phyloP scores from a whole-genome alignment of 53 echinoderm and acorn worm species.

The Mesocentrotus franciscanus region DNA sequence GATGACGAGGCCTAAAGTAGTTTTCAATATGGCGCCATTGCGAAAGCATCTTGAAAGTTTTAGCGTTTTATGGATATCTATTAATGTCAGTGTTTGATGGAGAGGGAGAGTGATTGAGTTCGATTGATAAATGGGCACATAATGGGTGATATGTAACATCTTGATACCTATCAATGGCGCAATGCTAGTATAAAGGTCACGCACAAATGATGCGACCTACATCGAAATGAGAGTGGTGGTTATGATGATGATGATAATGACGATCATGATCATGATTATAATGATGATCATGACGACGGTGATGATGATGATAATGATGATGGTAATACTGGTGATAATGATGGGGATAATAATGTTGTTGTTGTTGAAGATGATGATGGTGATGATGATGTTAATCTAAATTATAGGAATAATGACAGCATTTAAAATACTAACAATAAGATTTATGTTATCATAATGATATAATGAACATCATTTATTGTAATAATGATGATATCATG shows the following conservation, averaged over 20 bases:
- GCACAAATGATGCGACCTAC: too few relatives aligned
- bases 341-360: neutral
- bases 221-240: neutral
- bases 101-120: neutral
- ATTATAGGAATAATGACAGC: too few relatives aligned
- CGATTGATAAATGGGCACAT: neutral
- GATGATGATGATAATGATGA: neutral
- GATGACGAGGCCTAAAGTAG: neutral
- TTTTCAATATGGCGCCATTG: neutral
- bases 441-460: too few relatives aligned
- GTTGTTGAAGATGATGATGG: neutral
- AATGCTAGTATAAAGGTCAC: too few relatives aligned
- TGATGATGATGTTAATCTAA: neutral
- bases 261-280: neutral
- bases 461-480: too few relatives aligned
- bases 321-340: neutral
- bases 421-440: too few relatives aligned
- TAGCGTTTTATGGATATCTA: neutral
- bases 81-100: neutral
- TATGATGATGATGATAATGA: neutral
- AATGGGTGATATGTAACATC: too few relatives aligned
- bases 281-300: neutral
- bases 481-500: too few relatives aligned
- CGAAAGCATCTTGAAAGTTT: neutral
- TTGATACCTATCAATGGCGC: too few relatives aligned